These are phyloP conservation scores for Andrena flavipes DNA, from an alignment of 2,888 invertebrate species.

Conservation along the genomic window DNA sequence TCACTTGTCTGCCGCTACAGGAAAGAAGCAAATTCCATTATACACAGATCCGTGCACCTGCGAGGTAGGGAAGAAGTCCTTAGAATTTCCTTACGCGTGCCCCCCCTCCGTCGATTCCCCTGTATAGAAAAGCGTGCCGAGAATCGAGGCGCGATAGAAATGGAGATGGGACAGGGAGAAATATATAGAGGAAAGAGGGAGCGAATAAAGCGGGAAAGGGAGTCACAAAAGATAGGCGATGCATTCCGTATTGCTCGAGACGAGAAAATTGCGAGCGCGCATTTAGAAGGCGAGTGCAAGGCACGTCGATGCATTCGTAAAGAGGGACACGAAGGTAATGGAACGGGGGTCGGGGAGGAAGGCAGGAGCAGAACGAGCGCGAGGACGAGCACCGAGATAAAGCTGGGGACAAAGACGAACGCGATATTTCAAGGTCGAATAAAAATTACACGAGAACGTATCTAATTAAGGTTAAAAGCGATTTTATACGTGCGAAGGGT, in stretches of 20 bases:
- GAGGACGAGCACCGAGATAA: background rate
- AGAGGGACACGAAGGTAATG: conserved; percentile 53
- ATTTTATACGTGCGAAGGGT: conserved; percentile 5
- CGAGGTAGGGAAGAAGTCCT: too few species aligned
- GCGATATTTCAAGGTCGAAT: conserved; percentile 41
- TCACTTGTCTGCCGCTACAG: too few species aligned
- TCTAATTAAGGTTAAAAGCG: conserved; percentile 32
- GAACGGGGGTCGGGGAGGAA: conserved; percentile 17
- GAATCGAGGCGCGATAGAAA: background rate
- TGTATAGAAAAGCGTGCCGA: background rate
- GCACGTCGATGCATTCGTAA: conserved; percentile 64
- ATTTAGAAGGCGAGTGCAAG: conserved; percentile 61
- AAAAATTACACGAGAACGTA: conserved; percentile 36
- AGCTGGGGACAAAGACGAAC: background rate
- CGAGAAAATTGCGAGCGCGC: conserved; percentile 64
- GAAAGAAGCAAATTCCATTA: too few species aligned
- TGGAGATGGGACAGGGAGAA: background rate
- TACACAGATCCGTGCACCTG: too few species aligned
- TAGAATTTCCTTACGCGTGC: background rate
- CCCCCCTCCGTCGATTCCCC: background rate
- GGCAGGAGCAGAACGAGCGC: background rate
- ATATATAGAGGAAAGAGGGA: conserved; percentile 17
- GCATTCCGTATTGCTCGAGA: conserved; percentile 23
- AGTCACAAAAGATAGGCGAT: conserved; percentile 37
- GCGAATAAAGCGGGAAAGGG: conserved; percentile 53